These are phyloP conservation scores for Cliona cf. orientalis DNA, from an alignment of 37 sponge, comb jelly and placozoan genomes.

Conservation along the genomic window DNA sequence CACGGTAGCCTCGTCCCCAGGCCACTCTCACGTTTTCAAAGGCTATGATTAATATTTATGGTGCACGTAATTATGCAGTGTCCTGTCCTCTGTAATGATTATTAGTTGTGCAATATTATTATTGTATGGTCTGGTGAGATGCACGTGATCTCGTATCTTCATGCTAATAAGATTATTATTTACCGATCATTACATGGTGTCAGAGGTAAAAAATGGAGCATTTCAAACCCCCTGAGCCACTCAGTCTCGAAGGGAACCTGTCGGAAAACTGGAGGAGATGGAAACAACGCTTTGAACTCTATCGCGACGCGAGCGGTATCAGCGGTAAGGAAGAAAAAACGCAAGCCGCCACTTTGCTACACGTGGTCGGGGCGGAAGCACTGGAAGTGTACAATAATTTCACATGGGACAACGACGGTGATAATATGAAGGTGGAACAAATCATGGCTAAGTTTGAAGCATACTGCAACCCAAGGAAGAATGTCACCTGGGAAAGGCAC, in stretches of 20 bases:
- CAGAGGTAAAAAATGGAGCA: too few relatives aligned
- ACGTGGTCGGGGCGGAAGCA: slow-evolving; percentile 24
- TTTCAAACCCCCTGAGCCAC: too few relatives aligned
- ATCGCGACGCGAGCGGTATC: not conserved
- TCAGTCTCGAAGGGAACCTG: slow-evolving; percentile 33
- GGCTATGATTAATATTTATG: too few relatives aligned
- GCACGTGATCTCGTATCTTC: too few relatives aligned
- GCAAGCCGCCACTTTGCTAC: slow-evolving; percentile 20
- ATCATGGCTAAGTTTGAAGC: slow-evolving; percentile 17
- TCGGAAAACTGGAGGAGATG: slow-evolving; percentile 25
- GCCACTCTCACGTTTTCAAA: too few relatives aligned
- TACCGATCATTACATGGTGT: too few relatives aligned
- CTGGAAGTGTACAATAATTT: slow-evolving; percentile 43
- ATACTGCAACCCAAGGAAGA: slow-evolving; percentile 32
- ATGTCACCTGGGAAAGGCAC: slow-evolving; percentile 50
- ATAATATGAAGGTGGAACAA: slow-evolving; percentile 11
- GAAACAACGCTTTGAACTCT: slow-evolving; percentile 38
- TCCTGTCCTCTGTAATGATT: too few relatives aligned
- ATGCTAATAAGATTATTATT: too few relatives aligned
- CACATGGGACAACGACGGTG: slow-evolving; percentile 1
- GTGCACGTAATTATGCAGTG: too few relatives aligned
- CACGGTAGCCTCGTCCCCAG: too few relatives aligned
- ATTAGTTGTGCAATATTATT: too few relatives aligned
- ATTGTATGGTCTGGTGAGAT: too few relatives aligned
- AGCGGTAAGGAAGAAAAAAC: slow-evolving; percentile 2